Conservation (phyloP, 2,797 vertebrate genomes). For the Lagodon rhomboides region DNA sequence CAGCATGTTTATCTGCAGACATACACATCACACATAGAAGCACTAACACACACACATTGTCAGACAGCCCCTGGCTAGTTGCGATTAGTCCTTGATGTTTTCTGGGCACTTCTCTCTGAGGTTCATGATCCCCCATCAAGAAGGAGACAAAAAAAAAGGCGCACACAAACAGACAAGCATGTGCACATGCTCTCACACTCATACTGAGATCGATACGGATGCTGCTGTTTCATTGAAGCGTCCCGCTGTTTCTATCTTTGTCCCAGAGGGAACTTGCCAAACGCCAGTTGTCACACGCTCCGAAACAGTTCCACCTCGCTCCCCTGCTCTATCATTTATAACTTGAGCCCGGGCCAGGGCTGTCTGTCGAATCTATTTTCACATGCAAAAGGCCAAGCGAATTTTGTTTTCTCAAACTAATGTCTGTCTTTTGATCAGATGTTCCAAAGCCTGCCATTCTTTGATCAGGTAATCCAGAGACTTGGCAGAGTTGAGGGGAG, state of each 20-base stretch:
- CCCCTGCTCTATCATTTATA: constrained; percentile 63
- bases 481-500: constrained; percentile 71
- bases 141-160: constrained; percentile 42
- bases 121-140: constrained; percentile 55
- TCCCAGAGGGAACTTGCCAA: constrained; percentile 73
- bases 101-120: constrained; percentile 41
- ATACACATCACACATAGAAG: constrained; percentile 19
- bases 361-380: constrained; percentile 68
- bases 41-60: constrained; percentile 34
- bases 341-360: constrained; percentile 59
- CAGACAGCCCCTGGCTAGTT: constrained; percentile 51
- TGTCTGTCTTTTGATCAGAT: constrained; percentile 79
- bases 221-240: constrained; percentile 73
- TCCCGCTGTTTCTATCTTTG: constrained; percentile 71
- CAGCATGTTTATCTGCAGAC: constrained; percentile 30
- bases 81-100: constrained; percentile 62
- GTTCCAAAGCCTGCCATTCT: constrained; percentile 74
- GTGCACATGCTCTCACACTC: constrained; percentile 37
- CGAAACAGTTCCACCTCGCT: constrained; percentile 55
- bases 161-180: constrained; percentile 37
- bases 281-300: constrained; percentile 77
- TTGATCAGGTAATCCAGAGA: constrained; percentile 83
- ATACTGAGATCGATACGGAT: constrained; percentile 50
- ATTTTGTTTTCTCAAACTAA: constrained; percentile 78
- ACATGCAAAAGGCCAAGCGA: constrained; percentile 65